phyloP scores from a whole-genome alignment of 1,140 invertebrate genomes.

The Trichoplusia ni region DNA sequence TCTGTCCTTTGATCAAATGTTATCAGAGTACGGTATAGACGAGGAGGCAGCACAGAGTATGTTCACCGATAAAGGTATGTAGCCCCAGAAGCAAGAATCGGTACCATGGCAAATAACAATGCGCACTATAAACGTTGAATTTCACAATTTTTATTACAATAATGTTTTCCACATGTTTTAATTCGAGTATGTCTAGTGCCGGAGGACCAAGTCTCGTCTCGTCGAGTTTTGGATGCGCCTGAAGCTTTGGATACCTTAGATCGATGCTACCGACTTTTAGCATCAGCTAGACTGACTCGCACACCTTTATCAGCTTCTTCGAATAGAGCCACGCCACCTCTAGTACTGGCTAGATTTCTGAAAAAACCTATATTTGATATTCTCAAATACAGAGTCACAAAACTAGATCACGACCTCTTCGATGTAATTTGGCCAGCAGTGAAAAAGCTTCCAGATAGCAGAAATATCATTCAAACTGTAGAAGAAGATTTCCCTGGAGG shows the following conservation, averaged over 20 bases:
- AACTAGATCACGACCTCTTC: constrained; percentile 89
- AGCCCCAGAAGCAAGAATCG: neutral
- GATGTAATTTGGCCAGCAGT: constrained; percentile 92
- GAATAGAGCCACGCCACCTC: constrained; percentile 82
- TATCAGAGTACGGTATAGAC: constrained; percentile 86
- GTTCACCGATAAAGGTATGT: constrained; percentile 88
- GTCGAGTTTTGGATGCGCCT: constrained; percentile 85
- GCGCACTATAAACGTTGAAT: constrained; percentile 3
- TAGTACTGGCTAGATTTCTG: constrained; percentile 85
- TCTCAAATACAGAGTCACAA: constrained; percentile 86
- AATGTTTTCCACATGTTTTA: constrained; percentile 43
- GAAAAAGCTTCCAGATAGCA: constrained; percentile 85
- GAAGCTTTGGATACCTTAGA: constrained; percentile 87
- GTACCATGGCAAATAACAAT: neutral
- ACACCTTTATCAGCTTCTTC: constrained; percentile 82
- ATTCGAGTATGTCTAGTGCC: constrained; percentile 79
- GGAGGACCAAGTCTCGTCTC: constrained; percentile 86
- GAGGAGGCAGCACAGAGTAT: constrained; percentile 85
- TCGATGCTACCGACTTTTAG: constrained; percentile 86
- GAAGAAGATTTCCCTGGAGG: constrained; percentile 87
- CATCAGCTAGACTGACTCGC: constrained; percentile 78
- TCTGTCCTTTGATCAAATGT: constrained; percentile 86
- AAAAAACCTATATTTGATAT: constrained; percentile 86
- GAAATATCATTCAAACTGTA: constrained; percentile 79
- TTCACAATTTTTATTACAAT: constrained; percentile 22